These are phyloP conservation scores for Grammomys surdaster DNA, from an alignment of 2,113 vertebrate species.

Conservation along the genomic window DNA sequence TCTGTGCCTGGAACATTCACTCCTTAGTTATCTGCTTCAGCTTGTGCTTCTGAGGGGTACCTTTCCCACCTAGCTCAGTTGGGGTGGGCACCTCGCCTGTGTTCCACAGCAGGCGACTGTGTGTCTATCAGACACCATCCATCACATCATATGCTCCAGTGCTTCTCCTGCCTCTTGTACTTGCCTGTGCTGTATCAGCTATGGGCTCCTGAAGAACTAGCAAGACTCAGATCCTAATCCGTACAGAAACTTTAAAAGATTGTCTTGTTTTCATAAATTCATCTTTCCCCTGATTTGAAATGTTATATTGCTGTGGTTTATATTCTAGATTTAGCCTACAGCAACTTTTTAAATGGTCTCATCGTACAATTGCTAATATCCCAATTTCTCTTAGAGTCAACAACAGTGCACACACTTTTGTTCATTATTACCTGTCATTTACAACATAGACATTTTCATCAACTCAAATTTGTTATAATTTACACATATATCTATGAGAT, in stretches of 20 bases:
- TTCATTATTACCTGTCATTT: not conserved
- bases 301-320: not conserved
- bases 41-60: not conserved
- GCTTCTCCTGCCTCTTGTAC: not conserved
- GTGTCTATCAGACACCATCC: not conserved
- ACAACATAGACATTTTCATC: not conserved
- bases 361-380: not conserved
- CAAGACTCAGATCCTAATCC: not conserved
- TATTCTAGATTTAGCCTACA: not conserved
- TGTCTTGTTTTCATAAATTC: not conserved
- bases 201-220: not conserved
- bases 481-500: not conserved
- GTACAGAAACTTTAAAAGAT: not conserved
- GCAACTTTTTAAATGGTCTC: not conserved
- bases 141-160: not conserved
- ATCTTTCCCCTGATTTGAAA: slow-evolving; percentile 1
- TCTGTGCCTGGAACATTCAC: not conserved
- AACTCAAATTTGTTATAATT: not conserved
- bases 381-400: not conserved
- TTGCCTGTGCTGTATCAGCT: not conserved
- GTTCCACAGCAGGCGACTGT: not conserved
- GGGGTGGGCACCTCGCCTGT: too few relatives aligned
- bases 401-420: not conserved
- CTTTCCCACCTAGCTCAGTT: not conserved
- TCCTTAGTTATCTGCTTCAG: not conserved